Conservation (phyloP, 2,888 invertebrate genomes). For the Catocala sponsa region DNA sequence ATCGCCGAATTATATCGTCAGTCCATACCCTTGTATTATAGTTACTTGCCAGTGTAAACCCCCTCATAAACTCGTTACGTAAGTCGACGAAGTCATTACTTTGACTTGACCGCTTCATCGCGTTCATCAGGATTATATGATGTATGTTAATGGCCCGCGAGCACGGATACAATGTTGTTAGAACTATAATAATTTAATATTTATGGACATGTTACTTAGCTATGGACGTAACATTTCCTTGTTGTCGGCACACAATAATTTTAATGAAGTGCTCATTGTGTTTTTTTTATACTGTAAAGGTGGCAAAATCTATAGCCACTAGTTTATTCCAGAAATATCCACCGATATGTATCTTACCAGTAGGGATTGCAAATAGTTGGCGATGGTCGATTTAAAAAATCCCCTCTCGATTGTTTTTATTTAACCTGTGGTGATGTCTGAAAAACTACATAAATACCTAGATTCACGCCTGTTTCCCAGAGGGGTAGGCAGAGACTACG, state of each 20-base stretch:
- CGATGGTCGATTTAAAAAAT: too few species aligned
- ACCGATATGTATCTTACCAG: too few species aligned
- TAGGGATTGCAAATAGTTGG: too few species aligned
- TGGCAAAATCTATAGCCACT: too few species aligned
- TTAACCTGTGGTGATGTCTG: too few species aligned
- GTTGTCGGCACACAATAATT: constrained; percentile 24
- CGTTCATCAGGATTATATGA: constrained; percentile 30
- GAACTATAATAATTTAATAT: constrained; percentile 44
- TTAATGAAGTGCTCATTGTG: constrained; percentile 22
- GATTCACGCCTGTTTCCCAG: too few species aligned
- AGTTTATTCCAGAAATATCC: too few species aligned
- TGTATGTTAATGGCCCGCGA: constrained; percentile 42
- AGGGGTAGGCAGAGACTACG: too few species aligned
- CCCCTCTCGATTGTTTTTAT: too few species aligned
- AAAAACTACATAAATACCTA: too few species aligned
- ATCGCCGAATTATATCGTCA: too few species aligned
- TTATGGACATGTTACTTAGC: constrained; percentile 43
- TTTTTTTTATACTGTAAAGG: not conserved
- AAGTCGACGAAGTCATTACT: constrained; percentile 53
- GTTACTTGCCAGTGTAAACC: not conserved
- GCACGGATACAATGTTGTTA: constrained; percentile 38
- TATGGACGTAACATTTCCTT: constrained; percentile 36
- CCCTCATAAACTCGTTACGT: constrained; percentile 17
- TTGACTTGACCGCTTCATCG: constrained; percentile 33
- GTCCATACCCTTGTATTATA: too few species aligned